phyloP scores from a whole-genome alignment of 2,888 invertebrate species.

The Ypsolopha scabrella region DNA sequence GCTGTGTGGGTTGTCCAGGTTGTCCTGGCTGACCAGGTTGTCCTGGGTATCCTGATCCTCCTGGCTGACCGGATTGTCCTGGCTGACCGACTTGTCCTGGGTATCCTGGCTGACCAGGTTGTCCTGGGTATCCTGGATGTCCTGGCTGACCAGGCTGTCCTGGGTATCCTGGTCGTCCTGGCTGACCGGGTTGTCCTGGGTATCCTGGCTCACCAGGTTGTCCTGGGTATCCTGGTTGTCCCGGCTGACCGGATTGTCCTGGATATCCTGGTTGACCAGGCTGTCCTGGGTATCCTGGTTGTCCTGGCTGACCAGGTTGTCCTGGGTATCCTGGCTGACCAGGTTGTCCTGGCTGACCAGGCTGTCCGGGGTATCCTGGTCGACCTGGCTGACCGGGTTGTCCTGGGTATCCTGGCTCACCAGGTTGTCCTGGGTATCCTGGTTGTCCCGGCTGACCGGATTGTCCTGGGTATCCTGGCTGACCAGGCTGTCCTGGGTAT shows the following conservation, averaged over 20 bases:
- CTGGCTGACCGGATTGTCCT: constrained; percentile 7
- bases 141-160: constrained; percentile 6
- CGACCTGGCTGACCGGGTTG: constrained; percentile 16
- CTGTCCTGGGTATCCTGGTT: constrained; percentile 5
- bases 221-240: constrained; percentile 4
- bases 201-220: constrained; percentile 13
- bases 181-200: constrained; percentile 14
- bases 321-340: constrained; percentile 7
- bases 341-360: constrained; percentile 18
- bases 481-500: constrained; percentile 16
- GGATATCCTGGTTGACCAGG: constrained; percentile 5
- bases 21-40: neutral
- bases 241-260: constrained; percentile 6
- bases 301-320: constrained; percentile 2
- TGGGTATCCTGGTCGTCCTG: constrained; percentile 17
- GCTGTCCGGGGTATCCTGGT: constrained; percentile 15
- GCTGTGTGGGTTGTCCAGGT: constrained; percentile 6
- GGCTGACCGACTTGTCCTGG: constrained; percentile 8
- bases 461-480: constrained; percentile 21
- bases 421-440: constrained; percentile 21
- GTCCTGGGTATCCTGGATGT: constrained; percentile 7
- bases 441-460: constrained; percentile 4
- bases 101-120: constrained; percentile 7
- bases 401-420: constrained; percentile 12
- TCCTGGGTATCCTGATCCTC: constrained; percentile 7